Evolutionary conservation across 2,888 invertebrate genomes (phyloP).

Genomic region (Pasiphila rectangulata): DNA sequence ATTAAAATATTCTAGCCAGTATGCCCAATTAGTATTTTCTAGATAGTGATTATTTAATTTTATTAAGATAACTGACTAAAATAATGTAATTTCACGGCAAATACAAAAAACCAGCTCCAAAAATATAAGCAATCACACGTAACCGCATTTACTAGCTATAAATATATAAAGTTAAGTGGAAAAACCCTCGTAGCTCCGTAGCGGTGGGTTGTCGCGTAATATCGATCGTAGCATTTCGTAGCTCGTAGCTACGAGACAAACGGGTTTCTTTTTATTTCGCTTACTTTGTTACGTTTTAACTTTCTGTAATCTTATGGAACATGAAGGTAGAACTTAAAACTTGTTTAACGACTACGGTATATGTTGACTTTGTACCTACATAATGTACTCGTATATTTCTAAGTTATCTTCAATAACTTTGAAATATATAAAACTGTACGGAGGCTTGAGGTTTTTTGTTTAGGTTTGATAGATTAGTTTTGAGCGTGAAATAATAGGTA

Average conservation of each 20-base stretch:
- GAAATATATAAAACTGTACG: too few relatives aligned
- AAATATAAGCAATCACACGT: slow-evolving; percentile 20
- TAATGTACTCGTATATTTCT: too few relatives aligned
- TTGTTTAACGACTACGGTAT: background rate
- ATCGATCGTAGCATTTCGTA: slow-evolving; percentile 74
- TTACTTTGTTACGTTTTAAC: slow-evolving; percentile 31
- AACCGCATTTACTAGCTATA: slow-evolving; percentile 26
- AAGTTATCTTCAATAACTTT: too few relatives aligned
- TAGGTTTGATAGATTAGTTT: too few relatives aligned
- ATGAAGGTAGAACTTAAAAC: background rate
- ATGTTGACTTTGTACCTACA: background rate
- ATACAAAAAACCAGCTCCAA: background rate
- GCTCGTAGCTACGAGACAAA: slow-evolving; percentile 56
- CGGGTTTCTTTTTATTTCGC: slow-evolving; percentile 53
- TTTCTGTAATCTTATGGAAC: slow-evolving; percentile 21
- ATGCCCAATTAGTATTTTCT: too few relatives aligned
- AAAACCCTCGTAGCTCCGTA: slow-evolving; percentile 62
- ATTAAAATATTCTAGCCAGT: too few relatives aligned
- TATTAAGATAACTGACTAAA: too few relatives aligned
- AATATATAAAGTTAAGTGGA: slow-evolving; percentile 43
- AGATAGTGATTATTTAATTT: too few relatives aligned
- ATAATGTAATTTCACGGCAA: too few relatives aligned
- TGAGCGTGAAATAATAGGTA: too few relatives aligned
- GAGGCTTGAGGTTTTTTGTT: too few relatives aligned
- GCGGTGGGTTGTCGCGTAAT: slow-evolving; percentile 70